Conservation (phyloP, 1,140 invertebrate species). For the Diorhabda elongata region DNA sequence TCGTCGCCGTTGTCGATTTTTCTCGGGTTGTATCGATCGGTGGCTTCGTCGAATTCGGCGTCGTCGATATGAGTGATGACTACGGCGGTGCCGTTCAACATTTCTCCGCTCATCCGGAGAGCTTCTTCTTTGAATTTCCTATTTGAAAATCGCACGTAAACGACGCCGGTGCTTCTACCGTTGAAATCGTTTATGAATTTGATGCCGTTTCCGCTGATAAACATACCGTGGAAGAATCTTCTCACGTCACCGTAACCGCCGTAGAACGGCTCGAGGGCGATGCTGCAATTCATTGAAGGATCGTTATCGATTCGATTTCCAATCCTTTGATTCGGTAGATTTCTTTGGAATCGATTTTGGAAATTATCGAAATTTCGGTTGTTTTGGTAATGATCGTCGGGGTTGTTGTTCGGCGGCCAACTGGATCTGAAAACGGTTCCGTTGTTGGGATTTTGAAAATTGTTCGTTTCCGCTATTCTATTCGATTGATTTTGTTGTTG, state of each 20-base stretch:
- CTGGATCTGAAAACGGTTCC: slow-evolving; percentile 9
- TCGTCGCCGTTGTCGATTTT: slow-evolving; percentile 26
- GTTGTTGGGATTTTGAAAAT: slow-evolving; percentile 3
- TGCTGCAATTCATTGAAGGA: slow-evolving; percentile 51
- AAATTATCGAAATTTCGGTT: background rate
- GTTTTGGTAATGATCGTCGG: background rate
- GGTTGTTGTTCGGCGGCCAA: slow-evolving; percentile 25
- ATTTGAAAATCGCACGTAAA: slow-evolving; percentile 72
- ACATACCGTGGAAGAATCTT: slow-evolving; percentile 72
- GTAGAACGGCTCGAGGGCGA: slow-evolving; percentile 56
- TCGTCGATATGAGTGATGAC: slow-evolving; percentile 60
- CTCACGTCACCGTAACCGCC: slow-evolving; percentile 73
- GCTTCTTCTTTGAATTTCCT: slow-evolving; percentile 66
- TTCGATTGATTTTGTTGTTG: too few species aligned
- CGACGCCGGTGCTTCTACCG: slow-evolving; percentile 74
- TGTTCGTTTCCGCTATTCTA: background rate
- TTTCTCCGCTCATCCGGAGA: slow-evolving; percentile 55
- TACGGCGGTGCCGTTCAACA: slow-evolving; percentile 59
- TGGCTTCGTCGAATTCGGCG: slow-evolving; percentile 59
- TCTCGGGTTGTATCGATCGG: slow-evolving; percentile 57
- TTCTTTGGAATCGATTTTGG: slow-evolving; percentile 7
- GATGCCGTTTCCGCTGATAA: slow-evolving; percentile 76
- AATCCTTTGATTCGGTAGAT: background rate
- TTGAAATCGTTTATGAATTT: slow-evolving; percentile 79
- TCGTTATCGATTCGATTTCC: slow-evolving; percentile 9